These are phyloP conservation scores for Adelognathus sp. DNA, from an alignment of 2,888 invertebrate genomes.

Conservation along the genomic window DNA sequence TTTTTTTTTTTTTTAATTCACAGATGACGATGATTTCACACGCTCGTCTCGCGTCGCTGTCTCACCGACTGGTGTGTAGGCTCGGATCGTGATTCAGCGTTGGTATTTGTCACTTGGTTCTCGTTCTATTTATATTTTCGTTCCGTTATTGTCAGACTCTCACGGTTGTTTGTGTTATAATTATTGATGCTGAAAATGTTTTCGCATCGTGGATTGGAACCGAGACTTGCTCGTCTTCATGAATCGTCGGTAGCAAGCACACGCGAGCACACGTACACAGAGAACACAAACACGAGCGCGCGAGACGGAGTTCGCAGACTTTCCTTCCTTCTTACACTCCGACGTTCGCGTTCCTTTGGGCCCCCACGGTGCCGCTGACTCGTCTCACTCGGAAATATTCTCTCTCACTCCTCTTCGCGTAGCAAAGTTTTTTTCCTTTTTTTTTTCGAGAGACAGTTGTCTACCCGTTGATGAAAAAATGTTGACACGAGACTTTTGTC, in stretches of 20 bases:
- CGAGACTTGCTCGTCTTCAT: background rate
- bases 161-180: background rate
- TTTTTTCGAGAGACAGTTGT: background rate
- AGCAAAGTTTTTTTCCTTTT: background rate
- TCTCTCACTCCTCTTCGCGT: background rate
- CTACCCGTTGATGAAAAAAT: background rate
- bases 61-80: background rate
- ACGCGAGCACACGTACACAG: background rate
- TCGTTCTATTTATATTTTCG: background rate
- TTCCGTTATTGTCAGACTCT: background rate
- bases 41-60: too few species aligned
- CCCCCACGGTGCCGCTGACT: conserved; percentile 40
- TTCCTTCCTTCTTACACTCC: conserved; percentile 27
- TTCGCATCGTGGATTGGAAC: background rate
- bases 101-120: background rate
- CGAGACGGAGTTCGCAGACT: conserved; percentile 1
- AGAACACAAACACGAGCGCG: too few species aligned
- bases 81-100: background rate
- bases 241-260: background rate
- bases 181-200: background rate
- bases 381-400: conserved; percentile 30
- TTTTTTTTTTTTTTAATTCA: too few species aligned
- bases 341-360: conserved; percentile 47
- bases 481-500: background rate
- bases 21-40: background rate